phyloP scores from a whole-genome alignment of 2,888 invertebrate genomes.

The Thereva nobilitata region DNA sequence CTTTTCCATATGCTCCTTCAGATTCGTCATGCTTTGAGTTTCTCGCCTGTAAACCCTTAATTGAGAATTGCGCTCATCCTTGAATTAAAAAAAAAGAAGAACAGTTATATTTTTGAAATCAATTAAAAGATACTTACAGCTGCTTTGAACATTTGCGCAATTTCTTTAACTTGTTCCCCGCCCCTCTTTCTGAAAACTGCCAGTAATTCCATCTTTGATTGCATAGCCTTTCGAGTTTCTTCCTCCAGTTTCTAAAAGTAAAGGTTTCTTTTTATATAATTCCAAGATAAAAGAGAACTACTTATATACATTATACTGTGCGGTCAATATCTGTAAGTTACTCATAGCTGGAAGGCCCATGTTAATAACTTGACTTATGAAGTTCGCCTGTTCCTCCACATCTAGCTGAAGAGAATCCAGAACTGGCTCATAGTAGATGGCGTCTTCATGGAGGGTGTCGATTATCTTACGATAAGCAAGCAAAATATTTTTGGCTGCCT shows the following conservation, averaged over 20 bases:
- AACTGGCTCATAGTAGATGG: slow-evolving; percentile 56
- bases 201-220: slow-evolving; percentile 48
- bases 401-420: slow-evolving; percentile 52
- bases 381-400: slow-evolving; percentile 54
- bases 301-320: slow-evolving; percentile 34
- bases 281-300: neutral
- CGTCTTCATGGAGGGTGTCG: slow-evolving; percentile 49
- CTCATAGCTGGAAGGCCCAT: slow-evolving; percentile 54
- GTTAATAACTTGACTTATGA: slow-evolving; percentile 53
- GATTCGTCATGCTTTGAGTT: slow-evolving; percentile 53
- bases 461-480: slow-evolving; percentile 53
- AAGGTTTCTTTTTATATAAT: neutral
- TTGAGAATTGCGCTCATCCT: slow-evolving; percentile 44
- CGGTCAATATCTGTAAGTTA: slow-evolving; percentile 33
- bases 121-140: slow-evolving; percentile 37
- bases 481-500: slow-evolving; percentile 53
- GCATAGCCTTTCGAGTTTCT: slow-evolving; percentile 49
- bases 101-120: slow-evolving; percentile 8
- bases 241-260: slow-evolving; percentile 48
- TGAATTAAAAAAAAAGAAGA: slow-evolving; percentile 28
- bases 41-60: slow-evolving; percentile 54
- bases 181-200: slow-evolving; percentile 44
- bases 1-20: slow-evolving; percentile 50
- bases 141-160: slow-evolving; percentile 40
- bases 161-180: slow-evolving; percentile 36